Evolutionary conservation across 2,113 vertebrate species (phyloP).

Genomic region (Corvus moneduloides): DNA sequence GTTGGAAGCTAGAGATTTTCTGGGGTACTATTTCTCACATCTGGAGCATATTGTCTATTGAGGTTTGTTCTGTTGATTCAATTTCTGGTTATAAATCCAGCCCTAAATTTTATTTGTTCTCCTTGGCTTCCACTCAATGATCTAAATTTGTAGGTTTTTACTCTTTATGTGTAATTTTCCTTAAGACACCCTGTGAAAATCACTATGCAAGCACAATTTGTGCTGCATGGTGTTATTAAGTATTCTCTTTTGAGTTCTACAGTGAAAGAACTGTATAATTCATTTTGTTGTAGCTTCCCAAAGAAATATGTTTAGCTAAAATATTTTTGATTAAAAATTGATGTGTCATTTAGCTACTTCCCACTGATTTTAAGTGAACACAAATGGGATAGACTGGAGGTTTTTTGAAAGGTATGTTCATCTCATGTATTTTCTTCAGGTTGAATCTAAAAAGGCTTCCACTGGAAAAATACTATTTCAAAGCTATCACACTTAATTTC

Average conservation of each 20-base stretch:
- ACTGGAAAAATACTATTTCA: not conserved
- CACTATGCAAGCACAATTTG: slow-evolving; percentile 30
- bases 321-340: slow-evolving; percentile 50
- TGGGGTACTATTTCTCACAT: not conserved
- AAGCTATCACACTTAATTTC: not conserved
- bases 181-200: slow-evolving; percentile 61
- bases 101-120: slow-evolving; percentile 35
- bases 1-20: not conserved
- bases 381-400: not conserved
- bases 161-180: slow-evolving; percentile 49
- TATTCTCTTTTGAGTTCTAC: slow-evolving; percentile 49
- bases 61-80: slow-evolving; percentile 13
- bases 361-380: slow-evolving; percentile 18
- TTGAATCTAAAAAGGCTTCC: not conserved
- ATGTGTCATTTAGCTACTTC: slow-evolving; percentile 14
- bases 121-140: slow-evolving; percentile 17
- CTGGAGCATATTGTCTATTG: not conserved
- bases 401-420: not conserved
- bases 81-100: slow-evolving; percentile 32
- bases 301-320: slow-evolving; percentile 54
- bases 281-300: slow-evolving; percentile 35
- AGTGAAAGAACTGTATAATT: slow-evolving; percentile 54
- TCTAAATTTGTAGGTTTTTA: slow-evolving; percentile 36
- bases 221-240: slow-evolving; percentile 45
- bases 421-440: not conserved